Evolutionary conservation across 2,888 invertebrate species (phyloP).

Genomic region (Trachelus tabidus): DNA sequence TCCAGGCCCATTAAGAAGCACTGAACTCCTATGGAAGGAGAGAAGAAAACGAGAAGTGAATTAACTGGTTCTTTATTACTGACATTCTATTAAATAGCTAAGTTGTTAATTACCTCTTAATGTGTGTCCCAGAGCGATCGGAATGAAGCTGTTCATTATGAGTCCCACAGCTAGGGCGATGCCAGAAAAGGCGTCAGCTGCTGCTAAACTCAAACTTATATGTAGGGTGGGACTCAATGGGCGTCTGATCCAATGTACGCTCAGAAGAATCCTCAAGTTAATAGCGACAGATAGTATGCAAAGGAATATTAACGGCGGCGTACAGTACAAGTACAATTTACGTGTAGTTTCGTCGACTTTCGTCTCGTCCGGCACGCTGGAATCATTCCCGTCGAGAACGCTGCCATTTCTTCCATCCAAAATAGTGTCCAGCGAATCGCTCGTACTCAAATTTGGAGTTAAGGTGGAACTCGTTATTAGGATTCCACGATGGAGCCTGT

Average conservation of each 20-base stretch:
- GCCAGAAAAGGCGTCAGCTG: slow-evolving; percentile 71
- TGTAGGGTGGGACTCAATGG: slow-evolving; percentile 71
- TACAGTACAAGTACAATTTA: slow-evolving; percentile 39
- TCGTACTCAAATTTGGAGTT: background rate
- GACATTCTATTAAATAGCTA: too few relatives aligned
- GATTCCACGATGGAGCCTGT: slow-evolving; percentile 13
- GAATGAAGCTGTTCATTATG: slow-evolving; percentile 69
- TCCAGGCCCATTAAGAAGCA: slow-evolving; percentile 62
- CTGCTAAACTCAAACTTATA: slow-evolving; percentile 71
- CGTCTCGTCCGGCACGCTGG: background rate
- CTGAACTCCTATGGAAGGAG: slow-evolving; percentile 24
- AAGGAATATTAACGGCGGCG: slow-evolving; percentile 64
- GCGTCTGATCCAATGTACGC: slow-evolving; percentile 70
- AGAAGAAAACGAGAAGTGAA: background rate
- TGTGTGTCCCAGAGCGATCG: slow-evolving; percentile 50
- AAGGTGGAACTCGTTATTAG: background rate
- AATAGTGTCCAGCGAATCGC: background rate
- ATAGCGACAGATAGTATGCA: slow-evolving; percentile 69
- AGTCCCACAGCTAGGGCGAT: slow-evolving; percentile 68
- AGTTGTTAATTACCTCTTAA: slow-evolving; percentile 26
- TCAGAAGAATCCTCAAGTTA: slow-evolving; percentile 69
- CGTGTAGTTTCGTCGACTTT: slow-evolving; percentile 4
- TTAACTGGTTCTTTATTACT: too few relatives aligned
- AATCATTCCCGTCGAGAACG: too few relatives aligned
- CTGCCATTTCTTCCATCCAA: background rate